Percentiles rank a stretch among this genome's conserved stretches.
These are phyloP conservation scores for Parazoanthus swiftii DNA, from an alignment of 92 coral and sea anemone genomes.

Conservation along the genomic window DNA sequence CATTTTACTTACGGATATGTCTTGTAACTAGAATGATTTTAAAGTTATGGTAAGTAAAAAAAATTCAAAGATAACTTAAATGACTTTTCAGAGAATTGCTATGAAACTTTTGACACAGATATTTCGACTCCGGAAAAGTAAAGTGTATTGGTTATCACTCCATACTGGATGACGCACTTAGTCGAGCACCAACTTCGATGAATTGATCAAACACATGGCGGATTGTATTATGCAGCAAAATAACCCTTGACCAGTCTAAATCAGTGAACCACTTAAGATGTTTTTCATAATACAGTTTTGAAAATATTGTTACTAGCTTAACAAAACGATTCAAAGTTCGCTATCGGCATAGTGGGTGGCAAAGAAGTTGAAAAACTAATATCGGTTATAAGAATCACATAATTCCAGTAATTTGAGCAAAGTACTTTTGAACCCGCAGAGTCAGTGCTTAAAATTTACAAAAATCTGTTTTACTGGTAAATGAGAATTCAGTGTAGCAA, in stretches of 20 bases:
- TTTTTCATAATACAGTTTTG: background rate
- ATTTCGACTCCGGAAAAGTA: no score
- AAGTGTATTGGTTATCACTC: no score
- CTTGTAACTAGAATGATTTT: background rate
- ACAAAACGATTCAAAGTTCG: no score
- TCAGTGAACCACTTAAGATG: background rate
- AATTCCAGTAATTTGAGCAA: background rate
- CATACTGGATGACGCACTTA: background rate
- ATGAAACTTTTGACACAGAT: background rate
- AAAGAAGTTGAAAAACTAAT: background rate
- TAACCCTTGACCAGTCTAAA: background rate
- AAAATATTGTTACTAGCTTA: no score
- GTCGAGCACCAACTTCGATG: background rate
- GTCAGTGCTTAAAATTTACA: no score
- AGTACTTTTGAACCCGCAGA: no score
- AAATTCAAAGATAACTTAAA: background rate
- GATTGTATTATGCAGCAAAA: background rate
- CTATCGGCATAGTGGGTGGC: no score
- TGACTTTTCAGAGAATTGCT: background rate
- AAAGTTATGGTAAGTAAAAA: no score
- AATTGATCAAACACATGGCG: background rate
- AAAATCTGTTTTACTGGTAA: no score
- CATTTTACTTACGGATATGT: no score
- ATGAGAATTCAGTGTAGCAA: background rate
- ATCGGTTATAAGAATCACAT: no score